Percentiles rank a stretch among this genome's conserved stretches.
Conservation (phyloP, 2,797 vertebrate genomes). For the Notolabrus celidotus region DNA sequence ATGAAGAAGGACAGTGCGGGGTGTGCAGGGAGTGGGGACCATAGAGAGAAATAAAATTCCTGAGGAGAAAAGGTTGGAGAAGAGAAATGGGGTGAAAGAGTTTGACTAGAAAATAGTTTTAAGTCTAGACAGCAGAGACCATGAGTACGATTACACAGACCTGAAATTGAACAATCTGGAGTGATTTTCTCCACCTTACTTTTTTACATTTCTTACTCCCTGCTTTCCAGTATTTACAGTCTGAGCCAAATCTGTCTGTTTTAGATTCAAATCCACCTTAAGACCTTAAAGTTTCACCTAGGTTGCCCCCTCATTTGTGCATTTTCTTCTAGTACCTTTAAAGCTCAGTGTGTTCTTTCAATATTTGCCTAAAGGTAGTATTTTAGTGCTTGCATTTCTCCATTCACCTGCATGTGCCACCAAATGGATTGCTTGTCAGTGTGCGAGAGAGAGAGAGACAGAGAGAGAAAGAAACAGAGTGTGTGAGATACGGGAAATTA, state of each 20-base stretch:
- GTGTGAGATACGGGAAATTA: constrained; percentile 62
- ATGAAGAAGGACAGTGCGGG: constrained; percentile 79
- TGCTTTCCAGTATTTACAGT: constrained; percentile 5
- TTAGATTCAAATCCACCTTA: constrained; percentile 6
- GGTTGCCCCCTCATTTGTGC: constrained; percentile 12
- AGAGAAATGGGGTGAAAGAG: constrained; percentile 51
- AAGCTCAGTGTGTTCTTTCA: constrained; percentile 9
- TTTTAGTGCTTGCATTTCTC: constrained; percentile 26
- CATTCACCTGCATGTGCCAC: constrained; percentile 29
- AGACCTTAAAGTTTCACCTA: constrained; percentile 1
- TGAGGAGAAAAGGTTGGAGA: constrained; percentile 48
- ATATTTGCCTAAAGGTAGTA: constrained; percentile 30
- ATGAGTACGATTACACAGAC: background rate
- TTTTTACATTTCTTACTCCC: background rate
- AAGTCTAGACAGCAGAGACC: constrained; percentile 2
- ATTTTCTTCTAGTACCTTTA: background rate
- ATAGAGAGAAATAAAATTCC: constrained; percentile 43
- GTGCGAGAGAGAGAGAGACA: background rate
- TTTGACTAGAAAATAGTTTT: constrained; percentile 57
- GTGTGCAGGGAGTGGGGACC: constrained; percentile 61
- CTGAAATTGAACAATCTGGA: constrained; percentile 13
- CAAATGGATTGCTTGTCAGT: constrained; percentile 56
- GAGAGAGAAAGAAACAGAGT: constrained; percentile 34
- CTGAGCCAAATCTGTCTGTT: background rate
- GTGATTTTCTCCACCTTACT: constrained; percentile 23